phyloP scores from a whole-genome alignment of 1,140 invertebrate genomes.

The Scaptomyza montana region DNA sequence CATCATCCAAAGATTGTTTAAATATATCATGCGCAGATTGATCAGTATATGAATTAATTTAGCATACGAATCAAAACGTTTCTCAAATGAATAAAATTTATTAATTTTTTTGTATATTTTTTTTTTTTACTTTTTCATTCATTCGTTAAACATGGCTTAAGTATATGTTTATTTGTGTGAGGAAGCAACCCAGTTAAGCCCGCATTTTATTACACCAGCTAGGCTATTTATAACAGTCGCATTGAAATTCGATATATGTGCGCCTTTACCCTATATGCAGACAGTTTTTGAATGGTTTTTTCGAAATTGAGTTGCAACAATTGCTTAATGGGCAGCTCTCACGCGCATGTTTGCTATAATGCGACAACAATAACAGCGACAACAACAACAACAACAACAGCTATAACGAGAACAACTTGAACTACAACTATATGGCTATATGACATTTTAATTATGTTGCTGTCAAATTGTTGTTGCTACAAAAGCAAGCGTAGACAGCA shows the following conservation, averaged over 20 bases:
- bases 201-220: constrained; percentile 39
- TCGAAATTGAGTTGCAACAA: constrained; percentile 32
- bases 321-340: constrained; percentile 71
- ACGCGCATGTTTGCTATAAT: constrained; percentile 55
- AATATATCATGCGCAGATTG: constrained; percentile 58
- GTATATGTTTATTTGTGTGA: constrained; percentile 29
- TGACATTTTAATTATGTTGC: constrained; percentile 81
- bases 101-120: neutral
- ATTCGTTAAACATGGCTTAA: constrained; percentile 62
- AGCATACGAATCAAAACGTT: constrained; percentile 80
- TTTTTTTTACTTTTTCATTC: constrained; percentile 57
- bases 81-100: constrained; percentile 67
- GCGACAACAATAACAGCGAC: constrained; percentile 1
- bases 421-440: constrained; percentile 47
- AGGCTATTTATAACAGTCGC: constrained; percentile 32
- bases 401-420: constrained; percentile 13
- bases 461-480: constrained; percentile 61
- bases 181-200: constrained; percentile 25
- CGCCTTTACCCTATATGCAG: constrained; percentile 10
- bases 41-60: constrained; percentile 77
- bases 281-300: constrained; percentile 25
- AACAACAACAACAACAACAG: too few species aligned
- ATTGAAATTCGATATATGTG: constrained; percentile 45
- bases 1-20: constrained; percentile 5
- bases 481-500: constrained; percentile 22